Evolutionary conservation across 2,797 vertebrate species (phyloP), one percentile per base, ranked within the genome.

Genomic region (Todus mexicanus): DNA sequence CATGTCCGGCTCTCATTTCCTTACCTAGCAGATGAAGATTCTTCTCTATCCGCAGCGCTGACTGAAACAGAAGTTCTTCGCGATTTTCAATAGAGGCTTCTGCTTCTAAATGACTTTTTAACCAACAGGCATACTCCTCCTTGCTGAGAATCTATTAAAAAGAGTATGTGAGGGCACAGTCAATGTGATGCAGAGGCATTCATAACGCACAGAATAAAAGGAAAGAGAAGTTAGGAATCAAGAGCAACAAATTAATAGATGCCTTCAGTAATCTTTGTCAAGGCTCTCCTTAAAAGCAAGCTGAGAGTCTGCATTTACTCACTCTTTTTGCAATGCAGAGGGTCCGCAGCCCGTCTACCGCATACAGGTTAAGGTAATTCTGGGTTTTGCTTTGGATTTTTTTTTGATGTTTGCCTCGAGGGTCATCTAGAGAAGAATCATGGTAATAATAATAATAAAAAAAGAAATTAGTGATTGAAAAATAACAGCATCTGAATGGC

Each of bases 291-390:
- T 90, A 84, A 90, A 80, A 91, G 85, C 65, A 37, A 86, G 86
- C 27, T 40, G 53, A 78, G 40, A 93, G 15, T 33, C 31, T 85
- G 31, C 43, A 33, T 51, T 25, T 45, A 89, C 98, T 98, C 97
- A 99, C 99, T 98, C 98, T 98, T 97, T 99, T 99, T 74, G 99
- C 99, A 29, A 99, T 99, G 96, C 99, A 99, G 19, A 99, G 97
- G 3, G 99, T 99, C n/a, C 99, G 97, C 14, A 99, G 98, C 57
- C 99, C 99, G 63, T 99, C 98, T 35, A 98, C 98, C 9, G 99
- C 99, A 16, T 99, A 99, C 48, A 98, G 97, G 97, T 99, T 99
- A 95, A 99, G 98, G 97, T 98, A 99, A 97, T 98, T 98, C 96
- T 99, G 99, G 4, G 99, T 99, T 97, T 98, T 98, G 97, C 96